A percentile compares a stretch with the other conserved stretches of the same genome.
Conservation (phyloP, 2,113 vertebrate species). For the Gopherus flavomarginatus region DNA sequence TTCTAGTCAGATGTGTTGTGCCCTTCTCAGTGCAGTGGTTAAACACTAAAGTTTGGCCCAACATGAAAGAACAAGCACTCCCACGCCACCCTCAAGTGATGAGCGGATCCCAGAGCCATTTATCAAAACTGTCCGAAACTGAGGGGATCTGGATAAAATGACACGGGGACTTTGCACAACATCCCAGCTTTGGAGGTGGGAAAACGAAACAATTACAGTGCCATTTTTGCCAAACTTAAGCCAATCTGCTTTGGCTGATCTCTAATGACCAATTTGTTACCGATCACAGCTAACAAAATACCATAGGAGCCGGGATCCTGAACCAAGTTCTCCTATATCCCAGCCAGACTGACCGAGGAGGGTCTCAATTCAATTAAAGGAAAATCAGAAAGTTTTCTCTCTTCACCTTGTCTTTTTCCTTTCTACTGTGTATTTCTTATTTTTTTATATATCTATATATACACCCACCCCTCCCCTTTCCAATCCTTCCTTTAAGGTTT, state of each 20-base stretch:
- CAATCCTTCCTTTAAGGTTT: constrained; percentile 96
- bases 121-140: not conserved
- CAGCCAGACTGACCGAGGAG: constrained; percentile 22
- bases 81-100: not conserved
- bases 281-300: constrained; percentile 50
- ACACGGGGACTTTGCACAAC: not conserved
- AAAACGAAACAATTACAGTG: not conserved
- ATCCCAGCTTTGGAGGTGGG: not conserved
- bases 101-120: not conserved
- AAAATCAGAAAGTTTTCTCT: constrained; percentile 60
- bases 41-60: not conserved
- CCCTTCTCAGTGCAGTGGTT: constrained; percentile 5
- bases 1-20: fast-evolving
- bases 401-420: constrained; percentile 41
- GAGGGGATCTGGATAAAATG: constrained; percentile 16
- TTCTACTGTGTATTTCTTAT: constrained; percentile 55
- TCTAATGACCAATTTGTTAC: constrained; percentile 57
- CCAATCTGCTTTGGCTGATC: constrained; percentile 59
- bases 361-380: constrained; percentile 49
- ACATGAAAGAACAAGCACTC: not conserved
- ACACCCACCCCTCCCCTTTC: constrained; percentile 70
- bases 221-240: constrained; percentile 19
- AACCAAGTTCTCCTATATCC: constrained; percentile 19
- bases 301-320: constrained; percentile 15
- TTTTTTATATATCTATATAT: not conserved